These are phyloP conservation scores for Tympanuchus pallidicinctus DNA, from an alignment of 2,113 vertebrate species.

Conservation along the genomic window DNA sequence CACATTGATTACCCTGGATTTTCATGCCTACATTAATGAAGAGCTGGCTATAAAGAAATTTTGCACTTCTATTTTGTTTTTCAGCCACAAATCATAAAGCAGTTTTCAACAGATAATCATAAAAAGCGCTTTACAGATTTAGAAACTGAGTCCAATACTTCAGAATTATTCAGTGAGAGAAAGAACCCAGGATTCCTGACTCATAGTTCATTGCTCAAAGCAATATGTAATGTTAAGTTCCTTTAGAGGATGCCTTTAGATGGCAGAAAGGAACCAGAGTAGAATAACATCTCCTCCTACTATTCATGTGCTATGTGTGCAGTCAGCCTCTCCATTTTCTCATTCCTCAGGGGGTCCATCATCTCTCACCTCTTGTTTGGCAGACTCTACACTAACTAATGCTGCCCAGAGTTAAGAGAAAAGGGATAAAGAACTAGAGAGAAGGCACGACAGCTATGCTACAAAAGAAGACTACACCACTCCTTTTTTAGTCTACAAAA, in stretches of 20 bases:
- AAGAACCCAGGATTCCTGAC: constrained; percentile 35
- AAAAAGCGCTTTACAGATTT: constrained; percentile 15
- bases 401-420: constrained; percentile 45
- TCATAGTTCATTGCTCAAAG: constrained; percentile 48
- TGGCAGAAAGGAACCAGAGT: constrained; percentile 64
- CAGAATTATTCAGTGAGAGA: constrained; percentile 28
- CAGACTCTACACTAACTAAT: constrained; percentile 59
- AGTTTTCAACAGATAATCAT: background rate
- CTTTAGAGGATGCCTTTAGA: constrained; percentile 67
- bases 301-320: constrained; percentile 58
- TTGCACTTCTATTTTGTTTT: constrained; percentile 11
- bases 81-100: background rate
- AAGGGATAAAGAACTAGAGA: constrained; percentile 32
- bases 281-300: constrained; percentile 55
- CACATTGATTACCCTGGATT: background rate
- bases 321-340: constrained; percentile 65
- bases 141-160: constrained; percentile 38
- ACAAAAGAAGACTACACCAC: background rate
- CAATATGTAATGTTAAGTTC: constrained; percentile 34
- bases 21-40: background rate
- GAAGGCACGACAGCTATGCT: constrained; percentile 32
- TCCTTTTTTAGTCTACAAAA: constrained; percentile 10
- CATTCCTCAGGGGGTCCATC: constrained; percentile 73
- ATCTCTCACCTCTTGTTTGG: constrained; percentile 71
- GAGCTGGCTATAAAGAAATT: background rate